A percentile compares a stretch with the other conserved stretches of the same genome.
Conservation (phyloP, 1,140 invertebrate genomes). For the Pygmarrhopalites habei region DNA sequence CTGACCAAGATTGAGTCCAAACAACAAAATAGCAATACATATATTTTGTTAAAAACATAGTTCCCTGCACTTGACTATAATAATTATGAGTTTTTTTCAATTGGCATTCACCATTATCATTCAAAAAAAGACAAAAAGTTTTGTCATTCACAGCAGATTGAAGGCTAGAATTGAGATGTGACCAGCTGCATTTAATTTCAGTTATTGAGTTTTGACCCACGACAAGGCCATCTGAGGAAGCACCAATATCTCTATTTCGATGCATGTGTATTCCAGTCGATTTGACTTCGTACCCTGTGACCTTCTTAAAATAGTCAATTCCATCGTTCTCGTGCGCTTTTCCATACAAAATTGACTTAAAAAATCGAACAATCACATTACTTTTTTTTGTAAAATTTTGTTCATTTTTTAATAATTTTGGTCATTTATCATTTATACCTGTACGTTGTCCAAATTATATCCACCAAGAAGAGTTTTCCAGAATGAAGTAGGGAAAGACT, state of each 20-base stretch:
- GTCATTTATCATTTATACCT: background rate
- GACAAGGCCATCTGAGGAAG: conserved; percentile 39
- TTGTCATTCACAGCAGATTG: background rate
- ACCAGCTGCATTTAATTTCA: conserved; percentile 35
- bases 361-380: background rate
- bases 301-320: background rate
- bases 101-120: background rate
- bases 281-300: background rate
- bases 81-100: conserved; percentile 4
- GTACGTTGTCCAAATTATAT: no score
- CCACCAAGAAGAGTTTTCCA: no score
- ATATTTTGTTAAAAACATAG: background rate
- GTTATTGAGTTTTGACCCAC: conserved; percentile 31
- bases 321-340: conserved; percentile 1
- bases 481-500: no score
- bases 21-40: background rate
- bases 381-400: no score
- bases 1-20: background rate
- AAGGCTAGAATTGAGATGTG: background rate
- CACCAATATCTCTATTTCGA: conserved; percentile 20
- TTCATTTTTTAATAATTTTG: background rate
- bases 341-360: background rate
- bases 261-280: background rate
- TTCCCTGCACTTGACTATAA: conserved; percentile 11
- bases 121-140: background rate